Base-by-base conservation (phyloP, 2,797 vertebrate genomes). In the Siniperca obscura region DNA sequence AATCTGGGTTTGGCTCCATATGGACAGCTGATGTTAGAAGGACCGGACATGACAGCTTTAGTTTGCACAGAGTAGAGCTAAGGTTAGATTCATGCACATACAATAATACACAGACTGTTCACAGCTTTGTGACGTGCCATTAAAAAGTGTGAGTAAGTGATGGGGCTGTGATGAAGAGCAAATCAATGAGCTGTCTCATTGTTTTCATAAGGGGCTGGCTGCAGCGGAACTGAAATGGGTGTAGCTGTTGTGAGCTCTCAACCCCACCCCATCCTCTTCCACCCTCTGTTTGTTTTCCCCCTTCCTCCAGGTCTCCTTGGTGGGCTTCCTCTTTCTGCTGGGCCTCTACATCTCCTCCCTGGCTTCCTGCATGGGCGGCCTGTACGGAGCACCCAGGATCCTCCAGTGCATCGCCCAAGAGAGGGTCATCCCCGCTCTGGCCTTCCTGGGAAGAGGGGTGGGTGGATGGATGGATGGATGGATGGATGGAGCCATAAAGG, bases 291-390 rank as follows among this genome's bases (percentile, higher is more conserved):
- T 95, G 93, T 95, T 95, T 95, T 94, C 90, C 90, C 75, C 92
- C 80, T 94, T 93, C 95, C 89, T 92, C 70, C 89, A 99, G 98
- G 98, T 99, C 86, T 99, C 98, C 90, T 96, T 99, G 92, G 97
- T 99, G 89, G 98, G 98, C 82, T 97, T 99, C 95, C 96, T 99
- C 86, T 99, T 99, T 95, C 96, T 99, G 77, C 90, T 99, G 80
- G 98, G 98, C 71, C 95, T 99, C 72, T 99, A 99, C 93, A 96
- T 99, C 95, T 99, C 98, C 0, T 99, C 98, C 36, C 93, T 99
- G 92, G 98, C 98, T 80, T 99, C 98, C 92, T 99, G 98, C 89
- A 99, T 99, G 98, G 98, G 98, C 40, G 97, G 98, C 80, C 94
- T 99, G 65, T 99, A 99, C 0, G 97, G 97, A 84, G 98, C 98